Conservation (phyloP, 1,140 invertebrate species). For the Drosophila virilis region DNA sequence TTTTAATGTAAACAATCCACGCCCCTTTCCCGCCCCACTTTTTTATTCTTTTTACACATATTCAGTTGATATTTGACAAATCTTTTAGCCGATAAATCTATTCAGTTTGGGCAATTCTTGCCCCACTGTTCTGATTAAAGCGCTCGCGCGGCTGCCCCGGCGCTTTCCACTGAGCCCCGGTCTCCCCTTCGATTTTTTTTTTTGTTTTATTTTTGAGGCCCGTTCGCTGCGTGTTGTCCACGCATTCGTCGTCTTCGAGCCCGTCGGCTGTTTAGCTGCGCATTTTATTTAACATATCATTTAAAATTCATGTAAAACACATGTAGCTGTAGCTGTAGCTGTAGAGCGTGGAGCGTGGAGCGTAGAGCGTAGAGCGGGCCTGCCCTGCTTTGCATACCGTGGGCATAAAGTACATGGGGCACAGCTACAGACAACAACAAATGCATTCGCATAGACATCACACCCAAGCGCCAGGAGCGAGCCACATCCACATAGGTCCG, state of each 20-base stretch:
- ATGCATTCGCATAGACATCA: constrained; percentile 47
- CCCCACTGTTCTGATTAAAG: constrained; percentile 18
- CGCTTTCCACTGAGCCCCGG: constrained; percentile 5
- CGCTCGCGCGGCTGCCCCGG: constrained; percentile 17
- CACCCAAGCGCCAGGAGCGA: constrained; percentile 75
- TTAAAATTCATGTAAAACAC: constrained; percentile 84
- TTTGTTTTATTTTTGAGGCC: background rate
- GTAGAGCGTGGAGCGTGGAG: background rate
- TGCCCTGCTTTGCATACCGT: constrained; percentile 76
- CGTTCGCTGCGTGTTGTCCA: constrained; percentile 43
- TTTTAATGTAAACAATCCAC: no score
- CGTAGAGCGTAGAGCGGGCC: constrained; percentile 16
- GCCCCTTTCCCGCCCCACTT: no score
- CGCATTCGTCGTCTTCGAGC: constrained; percentile 39
- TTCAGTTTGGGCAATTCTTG: background rate
- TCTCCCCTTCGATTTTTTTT: background rate
- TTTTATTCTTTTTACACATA: no score
- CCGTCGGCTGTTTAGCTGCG: constrained; percentile 77
- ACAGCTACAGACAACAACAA: constrained; percentile 16
- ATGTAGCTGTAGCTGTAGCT: constrained; percentile 58
- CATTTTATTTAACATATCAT: constrained; percentile 84
- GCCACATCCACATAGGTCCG: constrained; percentile 11
- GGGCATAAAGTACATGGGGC: constrained; percentile 71
- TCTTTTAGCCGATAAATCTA: no score
- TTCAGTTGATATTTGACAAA: no score